Evolutionary conservation across 2,797 vertebrate species (phyloP).

Genomic region (Lepus townsendii): DNA sequence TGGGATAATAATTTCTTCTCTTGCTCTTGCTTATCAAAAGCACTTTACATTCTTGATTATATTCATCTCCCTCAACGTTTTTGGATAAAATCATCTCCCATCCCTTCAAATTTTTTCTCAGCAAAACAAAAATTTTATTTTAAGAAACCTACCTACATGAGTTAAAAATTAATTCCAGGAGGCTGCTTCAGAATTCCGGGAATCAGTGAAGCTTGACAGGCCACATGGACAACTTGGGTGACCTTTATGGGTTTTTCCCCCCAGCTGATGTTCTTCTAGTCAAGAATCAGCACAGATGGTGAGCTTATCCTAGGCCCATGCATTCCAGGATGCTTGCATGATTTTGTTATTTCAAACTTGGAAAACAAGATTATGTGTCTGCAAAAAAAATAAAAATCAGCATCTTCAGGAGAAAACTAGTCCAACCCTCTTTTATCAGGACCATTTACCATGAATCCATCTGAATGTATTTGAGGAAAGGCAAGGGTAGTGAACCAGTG

Average conservation of each 20-base stretch:
- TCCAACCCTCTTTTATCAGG: not conserved
- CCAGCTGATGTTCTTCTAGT: constrained; percentile 62
- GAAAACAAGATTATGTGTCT: not conserved
- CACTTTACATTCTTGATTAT: not conserved
- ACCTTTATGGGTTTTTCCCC: constrained; percentile 66
- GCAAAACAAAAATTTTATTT: constrained; percentile 55
- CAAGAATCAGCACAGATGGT: constrained; percentile 64
- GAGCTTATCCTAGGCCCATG: constrained; percentile 64
- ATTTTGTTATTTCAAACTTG: constrained; percentile 36
- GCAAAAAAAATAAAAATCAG: constrained; percentile 12
- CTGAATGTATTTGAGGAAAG: not conserved
- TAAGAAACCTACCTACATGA: constrained; percentile 62
- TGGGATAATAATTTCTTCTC: not conserved
- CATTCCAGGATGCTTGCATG: constrained; percentile 56
- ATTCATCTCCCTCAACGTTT: not conserved
- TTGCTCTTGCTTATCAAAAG: not conserved
- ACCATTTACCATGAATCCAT: no score
- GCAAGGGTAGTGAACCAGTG: not conserved
- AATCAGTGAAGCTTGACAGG: constrained; percentile 73
- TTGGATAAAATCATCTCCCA: constrained; percentile 21
- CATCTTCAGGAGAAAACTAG: not conserved
- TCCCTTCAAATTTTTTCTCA: not conserved
- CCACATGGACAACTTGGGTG: constrained; percentile 41
- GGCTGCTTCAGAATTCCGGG: constrained; percentile 81
- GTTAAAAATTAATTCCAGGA: constrained; percentile 86